Evolutionary conservation across 1,140 invertebrate species (phyloP).

Genomic region (Mactra quadrangularis): DNA sequence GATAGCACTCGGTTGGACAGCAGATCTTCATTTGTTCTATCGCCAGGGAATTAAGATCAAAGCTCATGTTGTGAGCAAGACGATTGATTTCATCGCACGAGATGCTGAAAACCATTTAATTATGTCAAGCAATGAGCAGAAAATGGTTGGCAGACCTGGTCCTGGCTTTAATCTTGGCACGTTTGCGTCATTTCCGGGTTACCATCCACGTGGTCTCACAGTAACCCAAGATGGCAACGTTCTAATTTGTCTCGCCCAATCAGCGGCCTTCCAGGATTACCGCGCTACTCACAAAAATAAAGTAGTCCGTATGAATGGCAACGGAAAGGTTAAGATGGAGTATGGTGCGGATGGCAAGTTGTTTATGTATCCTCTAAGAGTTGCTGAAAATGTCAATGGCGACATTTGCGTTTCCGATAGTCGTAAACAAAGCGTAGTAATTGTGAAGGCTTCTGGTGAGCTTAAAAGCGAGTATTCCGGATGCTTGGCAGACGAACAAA

Average conservation of each 20-base stretch:
- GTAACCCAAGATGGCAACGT: conserved; percentile 36
- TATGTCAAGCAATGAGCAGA: conserved; percentile 60
- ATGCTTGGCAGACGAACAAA: neutral
- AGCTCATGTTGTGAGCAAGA: conserved; percentile 49
- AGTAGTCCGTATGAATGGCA: conserved; percentile 37
- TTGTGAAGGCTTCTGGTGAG: conserved; percentile 42
- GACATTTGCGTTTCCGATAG: conserved; percentile 58
- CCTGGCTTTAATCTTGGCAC: conserved; percentile 53
- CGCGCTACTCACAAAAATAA: conserved; percentile 50
- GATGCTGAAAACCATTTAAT: conserved; percentile 42
- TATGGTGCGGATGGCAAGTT: conserved; percentile 58
- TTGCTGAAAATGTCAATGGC: conserved; percentile 53
- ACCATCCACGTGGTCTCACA: conserved; percentile 48
- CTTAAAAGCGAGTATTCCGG: conserved; percentile 45
- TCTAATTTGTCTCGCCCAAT: conserved; percentile 52
- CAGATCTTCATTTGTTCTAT: conserved; percentile 52
- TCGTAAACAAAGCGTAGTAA: conserved; percentile 36
- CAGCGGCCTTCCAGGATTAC: conserved; percentile 56
- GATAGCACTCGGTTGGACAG: conserved; percentile 58
- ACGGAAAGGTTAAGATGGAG: conserved; percentile 35
- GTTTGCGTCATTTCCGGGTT: conserved; percentile 52
- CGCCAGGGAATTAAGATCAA: conserved; percentile 53
- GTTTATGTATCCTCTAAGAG: conserved; percentile 55
- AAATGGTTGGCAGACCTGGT: conserved; percentile 49
- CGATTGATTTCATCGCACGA: conserved; percentile 53